These are phyloP conservation scores for Labeo calbasu DNA, from an alignment of 2,797 vertebrate species.

Conservation along the genomic window DNA sequence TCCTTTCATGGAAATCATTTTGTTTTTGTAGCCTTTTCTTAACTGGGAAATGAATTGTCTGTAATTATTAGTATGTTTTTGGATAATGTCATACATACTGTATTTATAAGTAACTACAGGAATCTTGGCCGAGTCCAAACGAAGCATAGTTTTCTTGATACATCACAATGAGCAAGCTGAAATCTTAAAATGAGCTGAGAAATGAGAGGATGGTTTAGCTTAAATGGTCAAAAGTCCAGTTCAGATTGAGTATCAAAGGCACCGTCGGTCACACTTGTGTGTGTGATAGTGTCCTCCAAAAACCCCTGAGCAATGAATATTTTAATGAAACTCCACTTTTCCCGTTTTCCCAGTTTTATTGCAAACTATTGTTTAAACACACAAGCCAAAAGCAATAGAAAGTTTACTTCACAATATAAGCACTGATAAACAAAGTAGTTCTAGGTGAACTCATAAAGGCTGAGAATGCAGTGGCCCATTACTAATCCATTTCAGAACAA, in stretches of 20 bases:
- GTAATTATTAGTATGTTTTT: neutral
- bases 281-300: neutral
- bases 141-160: slow-evolving; percentile 21
- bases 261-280: neutral
- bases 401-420: slow-evolving; percentile 7
- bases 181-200: neutral
- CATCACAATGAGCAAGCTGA: slow-evolving; percentile 1
- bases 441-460: neutral
- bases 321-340: neutral
- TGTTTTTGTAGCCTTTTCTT: slow-evolving; percentile 17
- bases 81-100: slow-evolving; percentile 3
- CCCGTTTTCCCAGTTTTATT: neutral
- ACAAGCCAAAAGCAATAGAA: neutral
- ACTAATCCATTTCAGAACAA: slow-evolving; percentile 15
- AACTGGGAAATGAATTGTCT: slow-evolving; percentile 35
- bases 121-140: slow-evolving; percentile 33
- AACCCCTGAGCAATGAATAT: neutral
- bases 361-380: slow-evolving; percentile 37
- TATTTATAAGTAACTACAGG: slow-evolving; percentile 21
- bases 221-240: neutral
- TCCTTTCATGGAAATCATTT: slow-evolving; percentile 63
- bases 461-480: neutral
- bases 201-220: neutral
- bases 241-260: neutral
- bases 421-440: slow-evolving; percentile 15